Base-by-base conservation (phyloP, 2,797 vertebrate genomes). In the Hydrolagus colliei region DNA sequence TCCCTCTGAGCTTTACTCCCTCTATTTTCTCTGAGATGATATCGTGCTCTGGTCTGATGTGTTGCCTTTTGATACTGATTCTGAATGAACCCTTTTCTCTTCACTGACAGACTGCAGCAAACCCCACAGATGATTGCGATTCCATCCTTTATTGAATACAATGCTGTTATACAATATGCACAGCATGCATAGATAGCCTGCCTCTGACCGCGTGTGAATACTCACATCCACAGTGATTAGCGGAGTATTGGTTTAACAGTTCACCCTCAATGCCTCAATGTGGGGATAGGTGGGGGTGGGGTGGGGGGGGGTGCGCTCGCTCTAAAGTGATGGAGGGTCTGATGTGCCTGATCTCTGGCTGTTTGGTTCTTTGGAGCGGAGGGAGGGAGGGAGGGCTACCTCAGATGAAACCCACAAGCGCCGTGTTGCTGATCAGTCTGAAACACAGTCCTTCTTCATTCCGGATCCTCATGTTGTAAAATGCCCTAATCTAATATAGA, bases 261-360 rank as follows among this genome's bases (percentile, higher is more conserved):
- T 52, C 41, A 52, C 41, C 41, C 41, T 52, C 41, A 52, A 1
- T 52, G 41, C 41, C 6, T 52, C 41, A 6, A 52, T 52, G 77
- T n/a, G 61, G 27, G 22, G 63, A 7, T 62, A 7, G 59, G 20
- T 11, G n/a, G 7, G 20, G 22, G 20, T 80, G 62, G 32, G 11
- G 78, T 27, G 27, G 41, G 2, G 41, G 41, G 41, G 41, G 41
- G 3, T 52, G 41, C 41, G 3, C 41, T 6, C 41, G 6, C 41
- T 3, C 1, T 52, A 27, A 27, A 27, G 27, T 27, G 27, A 27
- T 27, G 88, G 78, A 87, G 86, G 80, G 90, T 91, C 91, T 88
- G 85, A 87, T 73, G 27, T 27, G 27, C 27, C 27, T 27, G 27
- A 27, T 27, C 27, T 27, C 27, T 27, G 27, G 27, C 27, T 27